Evolutionary conservation across 2,888 invertebrate species (phyloP).

Genomic region (Resseliella maxima): DNA sequence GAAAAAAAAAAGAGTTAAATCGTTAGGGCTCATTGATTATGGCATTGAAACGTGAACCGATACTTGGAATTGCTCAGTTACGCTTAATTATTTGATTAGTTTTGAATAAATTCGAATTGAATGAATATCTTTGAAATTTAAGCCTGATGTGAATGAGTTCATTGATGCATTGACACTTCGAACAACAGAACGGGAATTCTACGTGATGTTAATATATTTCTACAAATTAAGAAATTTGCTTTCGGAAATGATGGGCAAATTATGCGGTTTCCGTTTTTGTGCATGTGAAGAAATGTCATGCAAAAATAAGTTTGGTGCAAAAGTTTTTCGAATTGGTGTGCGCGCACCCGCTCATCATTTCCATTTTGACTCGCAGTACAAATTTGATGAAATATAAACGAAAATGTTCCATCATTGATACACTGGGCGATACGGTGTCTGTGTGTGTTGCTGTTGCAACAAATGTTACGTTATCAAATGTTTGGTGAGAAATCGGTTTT

Average conservation of each 20-base stretch:
- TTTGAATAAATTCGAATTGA: background rate
- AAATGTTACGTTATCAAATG: background rate
- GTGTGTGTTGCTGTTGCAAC: too few species aligned
- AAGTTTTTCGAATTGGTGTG: background rate
- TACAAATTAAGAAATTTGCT: slow-evolving; percentile 1
- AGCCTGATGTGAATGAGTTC: background rate
- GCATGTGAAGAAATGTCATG: background rate
- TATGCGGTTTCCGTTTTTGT: slow-evolving; percentile 24
- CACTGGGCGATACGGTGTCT: background rate
- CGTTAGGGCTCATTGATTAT: too few species aligned
- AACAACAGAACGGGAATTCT: slow-evolving; percentile 14
- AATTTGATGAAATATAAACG: slow-evolving; percentile 37
- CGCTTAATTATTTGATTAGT: slow-evolving; percentile 1
- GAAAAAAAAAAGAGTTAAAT: too few species aligned
- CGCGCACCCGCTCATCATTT: background rate
- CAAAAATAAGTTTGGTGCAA: background rate
- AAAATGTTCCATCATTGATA: background rate
- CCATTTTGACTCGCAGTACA: background rate
- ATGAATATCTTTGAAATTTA: background rate
- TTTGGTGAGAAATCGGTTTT: background rate
- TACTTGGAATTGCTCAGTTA: background rate
- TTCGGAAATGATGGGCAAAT: background rate
- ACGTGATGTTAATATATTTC: slow-evolving; percentile 42
- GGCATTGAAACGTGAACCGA: too few species aligned
- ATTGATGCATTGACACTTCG: background rate